Evolutionary conservation across 2,113 vertebrate genomes (phyloP), one percentile per base, ranked within the genome.

Genomic region (Cheilinus undulatus): DNA sequence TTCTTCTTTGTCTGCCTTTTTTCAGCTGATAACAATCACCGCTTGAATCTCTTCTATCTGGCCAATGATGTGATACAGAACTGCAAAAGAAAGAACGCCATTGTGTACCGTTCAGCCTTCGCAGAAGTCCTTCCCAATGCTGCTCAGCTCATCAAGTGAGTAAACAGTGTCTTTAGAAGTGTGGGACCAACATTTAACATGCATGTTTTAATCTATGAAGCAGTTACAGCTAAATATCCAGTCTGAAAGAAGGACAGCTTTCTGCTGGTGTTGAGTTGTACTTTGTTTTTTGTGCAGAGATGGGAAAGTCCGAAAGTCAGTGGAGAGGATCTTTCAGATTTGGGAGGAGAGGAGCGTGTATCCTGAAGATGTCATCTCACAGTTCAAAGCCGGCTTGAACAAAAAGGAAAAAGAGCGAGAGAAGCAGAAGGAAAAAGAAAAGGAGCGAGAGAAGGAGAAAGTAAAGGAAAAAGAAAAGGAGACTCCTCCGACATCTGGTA

Each of bases 61-160:
- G 97, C 98, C 83, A 99, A 99, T 0, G 98, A 99, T 27, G 97
- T 99, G 77, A 99, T 99, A 66, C 98, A 99, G 90, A 99, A 99
- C 92, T 99, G 97, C 93, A 99, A 99, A 80, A 94, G 98, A 57
- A 99, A 95, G 82, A 99, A 99, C 0, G 97, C 98, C 1, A 95
- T 98, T 1, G 93, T 96, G n/a, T 99, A 96, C 65, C 95, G 98
- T 0, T 89, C 95, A 7, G 85, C 96, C 0, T 99, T 99, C 10
- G 96, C 96, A 0, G 98, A 99, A 3, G 95, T 96, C 51, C 96
- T 99, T 5, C 96, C 97, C 0, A 95, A 96, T 68, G 98, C 98
- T 0, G 95, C 95, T 10, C 95, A 94, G 3, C 91, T 98, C 51
- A 96, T 99, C 85, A 98, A 94, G 98, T 99, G 78, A 95, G 96